phyloP scores from a whole-genome alignment of 2,888 invertebrate species.

The Macrophya annulata region DNA sequence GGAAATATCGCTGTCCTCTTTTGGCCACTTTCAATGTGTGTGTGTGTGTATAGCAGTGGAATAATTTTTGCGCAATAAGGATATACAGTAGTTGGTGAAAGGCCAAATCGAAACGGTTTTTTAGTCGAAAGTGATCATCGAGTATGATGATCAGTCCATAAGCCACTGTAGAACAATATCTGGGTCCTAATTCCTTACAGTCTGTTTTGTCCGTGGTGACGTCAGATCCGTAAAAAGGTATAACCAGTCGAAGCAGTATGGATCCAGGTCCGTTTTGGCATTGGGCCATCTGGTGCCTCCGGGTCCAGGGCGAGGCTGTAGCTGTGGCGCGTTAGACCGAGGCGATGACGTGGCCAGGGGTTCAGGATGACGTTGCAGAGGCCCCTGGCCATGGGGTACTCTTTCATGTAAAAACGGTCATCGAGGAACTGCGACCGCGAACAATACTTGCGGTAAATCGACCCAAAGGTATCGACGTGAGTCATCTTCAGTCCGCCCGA shows the following conservation, averaged over 20 bases:
- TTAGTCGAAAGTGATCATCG: background rate
- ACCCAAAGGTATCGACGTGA: background rate
- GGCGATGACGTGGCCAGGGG: conserved; percentile 8
- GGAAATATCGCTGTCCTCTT: too few species aligned
- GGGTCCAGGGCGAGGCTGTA: conserved; percentile 30
- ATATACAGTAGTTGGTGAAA: background rate
- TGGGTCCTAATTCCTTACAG: background rate
- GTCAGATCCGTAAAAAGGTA: conserved; percentile 17
- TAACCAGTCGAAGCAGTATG: conserved; percentile 26
- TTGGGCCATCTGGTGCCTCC: conserved; percentile 42
- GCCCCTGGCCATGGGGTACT: background rate
- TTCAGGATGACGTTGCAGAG: conserved; percentile 28
- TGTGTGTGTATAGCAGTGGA: too few species aligned
- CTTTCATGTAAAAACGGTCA: background rate
- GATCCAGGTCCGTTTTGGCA: conserved; percentile 52
- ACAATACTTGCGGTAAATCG: background rate
- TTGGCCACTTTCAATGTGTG: too few species aligned
- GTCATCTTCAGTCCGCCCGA: background rate
- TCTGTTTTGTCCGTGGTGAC: conserved; percentile 12
- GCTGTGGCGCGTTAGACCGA: conserved; percentile 14
- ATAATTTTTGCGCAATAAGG: too few species aligned
- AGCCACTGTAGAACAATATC: background rate
- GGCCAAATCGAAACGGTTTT: background rate
- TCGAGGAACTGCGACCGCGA: background rate
- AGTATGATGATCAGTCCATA: background rate